These are phyloP conservation scores for Ptychochromis oligacanthus DNA, from an alignment of 2,113 vertebrate species.

Conservation along the genomic window DNA sequence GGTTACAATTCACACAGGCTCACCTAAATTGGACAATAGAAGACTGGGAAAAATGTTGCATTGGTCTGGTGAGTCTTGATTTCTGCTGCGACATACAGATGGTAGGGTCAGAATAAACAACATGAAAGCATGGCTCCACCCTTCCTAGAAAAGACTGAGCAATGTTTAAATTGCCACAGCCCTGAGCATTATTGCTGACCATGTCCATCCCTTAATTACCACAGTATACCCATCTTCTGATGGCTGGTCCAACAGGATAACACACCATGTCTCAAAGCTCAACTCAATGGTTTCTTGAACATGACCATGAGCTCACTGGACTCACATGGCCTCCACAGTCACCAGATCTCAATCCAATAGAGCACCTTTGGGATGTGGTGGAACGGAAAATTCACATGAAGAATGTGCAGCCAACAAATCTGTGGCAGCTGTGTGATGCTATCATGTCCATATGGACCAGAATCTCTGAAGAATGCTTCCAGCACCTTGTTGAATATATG, in stretches of 20 bases:
- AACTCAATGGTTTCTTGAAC: neutral
- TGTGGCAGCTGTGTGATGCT: neutral
- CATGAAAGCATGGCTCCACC: neutral
- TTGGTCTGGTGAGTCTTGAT: no score
- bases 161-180: neutral
- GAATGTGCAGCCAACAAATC: neutral
- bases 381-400: rapidly evolving
- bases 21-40: neutral
- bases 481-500: no score
- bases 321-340: neutral
- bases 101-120: neutral
- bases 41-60: neutral
- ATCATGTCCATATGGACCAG: neutral
- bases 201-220: neutral
- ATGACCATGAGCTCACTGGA: neutral
- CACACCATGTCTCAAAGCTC: neutral
- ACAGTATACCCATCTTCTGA: neutral
- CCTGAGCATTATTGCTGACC: neutral
- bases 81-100: rapidly evolving
- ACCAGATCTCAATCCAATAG: neutral
- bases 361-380: neutral
- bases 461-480: no score
- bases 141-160: no score
- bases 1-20: neutral
- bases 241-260: neutral